Base-by-base conservation (phyloP, 2,888 invertebrate species). In the Stramonita haemastoma region DNA sequence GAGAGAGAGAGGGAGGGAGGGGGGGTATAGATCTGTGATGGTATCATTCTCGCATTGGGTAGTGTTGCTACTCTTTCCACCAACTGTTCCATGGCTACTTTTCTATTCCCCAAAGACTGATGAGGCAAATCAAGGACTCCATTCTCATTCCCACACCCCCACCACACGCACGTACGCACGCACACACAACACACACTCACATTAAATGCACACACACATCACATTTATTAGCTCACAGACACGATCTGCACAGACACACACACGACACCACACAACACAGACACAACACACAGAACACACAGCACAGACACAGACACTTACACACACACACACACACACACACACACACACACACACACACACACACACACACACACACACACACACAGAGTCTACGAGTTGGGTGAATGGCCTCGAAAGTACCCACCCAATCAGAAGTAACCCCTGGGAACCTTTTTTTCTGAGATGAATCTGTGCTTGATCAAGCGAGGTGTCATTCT, bases 101-200 rank as follows among this genome's bases (percentile, higher is more conserved):
- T 73, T n/a, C 46, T n/a, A 73, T 73, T 32, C 15, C 79, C 29
- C 34, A 26, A 15, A 8, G 79, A 34, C 34, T 79, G 79, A 79
- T 79, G 79, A 79, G 34, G 79, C 79, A 79, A 79, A 79, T 79
- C 32, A 32, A 79, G 34, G 79, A 22, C 17, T 73, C 73, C 26
- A 15, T 29, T n/a, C 29, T 5, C 79, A 19, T 15, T 4, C 79
- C 32, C 19, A 13, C 19, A 32, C 34, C 5, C 19, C 17, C 79
- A 34, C 8, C 66, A 66, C 66, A 66, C 66, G 13, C 66, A 66
- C 13, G 1, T 26, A 66, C 13, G 13, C 66, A 13, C 66, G 1
- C 66, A 66, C 66, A 66, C 66, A 66, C 66, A 66, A 6, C 2
- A 66, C 5, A 66, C 66, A 66, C 66, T 22, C 66, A 66, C 66